Base-by-base conservation (phyloP, 2,113 vertebrate species). In the Merops nubicus region DNA sequence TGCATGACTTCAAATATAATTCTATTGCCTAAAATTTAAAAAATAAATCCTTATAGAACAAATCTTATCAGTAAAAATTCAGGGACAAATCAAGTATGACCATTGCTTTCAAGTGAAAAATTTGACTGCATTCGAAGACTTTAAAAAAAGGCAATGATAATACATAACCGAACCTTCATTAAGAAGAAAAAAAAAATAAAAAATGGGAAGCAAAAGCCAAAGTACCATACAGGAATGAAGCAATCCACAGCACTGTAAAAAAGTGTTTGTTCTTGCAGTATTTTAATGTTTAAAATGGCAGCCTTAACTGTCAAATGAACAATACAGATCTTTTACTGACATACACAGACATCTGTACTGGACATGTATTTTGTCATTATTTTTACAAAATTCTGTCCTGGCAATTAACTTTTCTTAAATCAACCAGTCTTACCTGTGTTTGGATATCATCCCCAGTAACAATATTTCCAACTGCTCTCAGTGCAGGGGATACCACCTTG, bases 401-500 rank as follows among this genome's bases (percentile, higher is more conserved):
- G 2, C 15, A 38, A 85, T 48, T 75, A 9, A 26, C 40, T 84
- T 94, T 94, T 89, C 50, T 68, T 47, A 78, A 79, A 87, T 74
- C 53, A 70, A 60, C 5, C 94, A 60, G 53, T 92, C 97, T 98
- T 95, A 99, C 99, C 98, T 99, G 99, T 96, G 99, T 99, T 95
- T 99, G 99, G 96, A 99, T 98, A 97, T 99, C 99, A 96, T 99
- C 99, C 73, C 99, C 99, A 53, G 99, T 99, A 88, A 99, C 99
- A 93, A 99, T 99, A 97, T 99, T 99, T 89, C 99, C 99, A 95
- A 99, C 99, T 36, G 98, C 99, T 96, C 99, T 98, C 84, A 99
- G 96, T 68, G 99, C 98, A 97, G 99, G 99, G 59, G 99, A 99
- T 53, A 99, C 98, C 79, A 99, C 99, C 96, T 99, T 99, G 96